Evolutionary conservation across 2,888 invertebrate genomes (phyloP), one percentile per base, ranked within the genome.

Genomic region (Oscheius sp.): DNA sequence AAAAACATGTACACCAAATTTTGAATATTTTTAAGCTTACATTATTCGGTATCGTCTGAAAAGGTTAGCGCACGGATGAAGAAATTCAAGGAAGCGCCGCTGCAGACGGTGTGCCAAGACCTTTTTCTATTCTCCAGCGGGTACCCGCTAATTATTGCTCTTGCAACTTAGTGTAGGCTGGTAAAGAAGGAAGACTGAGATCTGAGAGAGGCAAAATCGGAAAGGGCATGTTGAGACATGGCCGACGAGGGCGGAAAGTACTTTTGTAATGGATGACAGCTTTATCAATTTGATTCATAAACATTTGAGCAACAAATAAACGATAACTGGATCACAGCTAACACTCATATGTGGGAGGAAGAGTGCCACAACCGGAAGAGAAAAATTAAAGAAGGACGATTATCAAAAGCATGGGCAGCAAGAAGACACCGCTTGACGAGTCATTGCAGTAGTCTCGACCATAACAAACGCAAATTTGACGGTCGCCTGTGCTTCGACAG

Each of bases 391-490:
- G 21, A 21, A 2, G 35, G 13, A 43, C 21, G 43, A 25, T 21
- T 43, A 61, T 43, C 18, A 61, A 43, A 43, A 61, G 45, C 16
- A 61, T 43, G 1, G n/a, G 43, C n/a, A 61, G 41, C 13, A 41
- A 21, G 0, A 61, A 23, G 3, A 21, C 21, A 12, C 27, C 7
- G 21, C 13, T 18, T 16, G 52, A 27, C 41, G 61, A 46, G 12
- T 13, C n/a, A 21, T 71, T 71, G 56, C 71, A 71, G 63, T 71
- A 71, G 53, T 71, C 63, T 41, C 58, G 23, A 1, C 41, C 53
- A 49, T 76, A 78, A 53, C 80, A 80, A 12, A 78, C 76, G 53
- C 80, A 80, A 6, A 69, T 63, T 43, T 75, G 76, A 6, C 78
- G 73, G 43, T 76, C 71, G 16, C 76, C 80, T n/a, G 71, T 63